These are phyloP conservation scores for Cyanistes caeruleus DNA, from an alignment of 2,113 vertebrate species.

Conservation along the genomic window DNA sequence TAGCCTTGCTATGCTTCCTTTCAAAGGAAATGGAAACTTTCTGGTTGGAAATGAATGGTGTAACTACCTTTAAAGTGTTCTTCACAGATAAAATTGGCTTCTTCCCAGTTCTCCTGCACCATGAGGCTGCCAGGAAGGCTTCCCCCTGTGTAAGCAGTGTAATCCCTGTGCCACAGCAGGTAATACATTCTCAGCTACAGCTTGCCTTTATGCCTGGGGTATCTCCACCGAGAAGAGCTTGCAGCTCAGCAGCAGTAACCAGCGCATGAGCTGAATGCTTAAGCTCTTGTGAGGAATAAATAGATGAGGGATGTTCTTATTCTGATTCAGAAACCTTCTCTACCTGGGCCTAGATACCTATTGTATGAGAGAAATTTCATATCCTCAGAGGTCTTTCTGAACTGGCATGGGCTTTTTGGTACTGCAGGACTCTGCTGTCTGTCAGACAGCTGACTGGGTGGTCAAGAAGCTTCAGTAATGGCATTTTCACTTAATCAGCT, in stretches of 20 bases:
- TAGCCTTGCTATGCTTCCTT: not conserved
- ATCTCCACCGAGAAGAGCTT: not conserved
- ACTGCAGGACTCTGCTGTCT: not conserved
- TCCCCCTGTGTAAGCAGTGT: not conserved
- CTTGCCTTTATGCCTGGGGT: not conserved
- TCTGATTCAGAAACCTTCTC: not conserved
- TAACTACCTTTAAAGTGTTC: not conserved
- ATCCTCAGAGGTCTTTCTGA: not conserved
- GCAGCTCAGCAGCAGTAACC: not conserved
- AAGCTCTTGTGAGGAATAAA: not conserved
- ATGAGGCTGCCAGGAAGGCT: not conserved
- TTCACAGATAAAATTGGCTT: not conserved
- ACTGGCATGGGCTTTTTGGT: not conserved
- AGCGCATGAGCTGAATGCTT: not conserved
- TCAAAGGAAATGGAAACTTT: not conserved
- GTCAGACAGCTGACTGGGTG: not conserved
- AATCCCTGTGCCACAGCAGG: not conserved
- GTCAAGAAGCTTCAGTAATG: not conserved
- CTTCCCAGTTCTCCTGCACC: not conserved
- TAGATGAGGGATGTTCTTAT: not conserved
- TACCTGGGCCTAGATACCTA: not conserved
- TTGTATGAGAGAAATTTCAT: fast-evolving
- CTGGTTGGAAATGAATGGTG: not conserved
- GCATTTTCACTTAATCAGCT: not conserved
- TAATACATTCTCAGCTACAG: not conserved